phyloP scores from a whole-genome alignment of 30 jellyfish, hydroid and myxozoan species.

The Pseudorhiza aurosa region DNA sequence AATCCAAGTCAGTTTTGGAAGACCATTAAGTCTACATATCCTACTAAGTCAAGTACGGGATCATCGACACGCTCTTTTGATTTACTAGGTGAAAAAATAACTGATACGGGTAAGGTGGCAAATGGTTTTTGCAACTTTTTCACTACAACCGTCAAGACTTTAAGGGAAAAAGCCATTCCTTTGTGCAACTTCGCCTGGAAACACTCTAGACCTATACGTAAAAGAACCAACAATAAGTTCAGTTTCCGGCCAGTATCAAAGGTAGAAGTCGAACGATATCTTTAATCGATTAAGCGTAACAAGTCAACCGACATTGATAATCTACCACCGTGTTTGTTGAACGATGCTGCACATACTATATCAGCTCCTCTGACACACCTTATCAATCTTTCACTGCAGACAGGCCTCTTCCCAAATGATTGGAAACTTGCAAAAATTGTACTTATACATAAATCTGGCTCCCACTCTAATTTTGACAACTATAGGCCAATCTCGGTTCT shows the following conservation, averaged over 20 bases:
- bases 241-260: slow-evolving; percentile 16
- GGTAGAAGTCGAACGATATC: slow-evolving; percentile 4
- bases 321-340: slow-evolving; percentile 49
- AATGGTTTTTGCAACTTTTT: slow-evolving; percentile 51
- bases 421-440: slow-evolving; percentile 54
- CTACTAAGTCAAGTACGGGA: slow-evolving; percentile 20
- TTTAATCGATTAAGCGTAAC: slow-evolving; percentile 19
- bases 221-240: slow-evolving; percentile 19
- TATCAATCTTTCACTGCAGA: slow-evolving; percentile 37
- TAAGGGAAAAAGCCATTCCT: slow-evolving; percentile 37
- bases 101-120: slow-evolving; percentile 18
- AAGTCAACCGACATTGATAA: slow-evolving; percentile 47
- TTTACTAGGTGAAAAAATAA: slow-evolving; percentile 40
- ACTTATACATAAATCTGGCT: slow-evolving; percentile 57
- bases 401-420: slow-evolving; percentile 46
- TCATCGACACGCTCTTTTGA: slow-evolving; percentile 5
- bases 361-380: slow-evolving; percentile 23
- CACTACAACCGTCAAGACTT: slow-evolving; percentile 9
- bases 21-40: slow-evolving; percentile 35
- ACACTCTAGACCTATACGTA: slow-evolving; percentile 13
- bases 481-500: slow-evolving; percentile 67
- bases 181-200: slow-evolving; percentile 46
- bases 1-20: slow-evolving; percentile 63
- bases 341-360: slow-evolving; percentile 52
- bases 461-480: slow-evolving; percentile 42